These are phyloP conservation scores for Toxotes chatareus DNA, from an alignment of 2,113 vertebrate genomes.

Conservation along the genomic window DNA sequence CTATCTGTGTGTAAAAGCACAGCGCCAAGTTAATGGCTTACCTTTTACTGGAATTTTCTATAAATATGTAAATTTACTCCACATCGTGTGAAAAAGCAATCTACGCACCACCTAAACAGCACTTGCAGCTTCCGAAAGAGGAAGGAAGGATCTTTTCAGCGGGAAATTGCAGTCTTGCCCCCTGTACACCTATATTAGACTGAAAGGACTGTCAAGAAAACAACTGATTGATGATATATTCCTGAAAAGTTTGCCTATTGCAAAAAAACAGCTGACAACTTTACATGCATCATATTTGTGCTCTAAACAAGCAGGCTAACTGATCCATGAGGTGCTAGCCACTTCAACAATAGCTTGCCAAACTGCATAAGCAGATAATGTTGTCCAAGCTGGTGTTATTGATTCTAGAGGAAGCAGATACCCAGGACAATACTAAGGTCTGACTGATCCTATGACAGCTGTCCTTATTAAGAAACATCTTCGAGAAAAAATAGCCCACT, in stretches of 20 bases:
- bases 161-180: slow-evolving; percentile 60
- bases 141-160: slow-evolving; percentile 40
- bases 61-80: slow-evolving; percentile 77
- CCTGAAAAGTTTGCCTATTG: slow-evolving; percentile 39
- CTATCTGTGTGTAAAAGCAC: slow-evolving; percentile 21
- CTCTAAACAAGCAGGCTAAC: slow-evolving; percentile 32
- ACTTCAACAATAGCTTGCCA: slow-evolving; percentile 31
- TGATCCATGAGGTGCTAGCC: slow-evolving; percentile 10
- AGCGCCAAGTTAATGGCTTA: slow-evolving; percentile 66
- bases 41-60: slow-evolving; percentile 72
- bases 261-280: slow-evolving; percentile 35
- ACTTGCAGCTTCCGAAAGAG: slow-evolving; percentile 36
- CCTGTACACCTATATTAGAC: slow-evolving; percentile 27
- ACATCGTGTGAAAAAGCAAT: slow-evolving; percentile 68
- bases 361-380: slow-evolving; percentile 30
- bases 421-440: slow-evolving; percentile 13
- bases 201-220: slow-evolving; percentile 58
- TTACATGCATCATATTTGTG: slow-evolving; percentile 9
- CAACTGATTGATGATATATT: slow-evolving; percentile 59
- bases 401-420: slow-evolving; percentile 37
- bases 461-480: slow-evolving; percentile 24
- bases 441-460: slow-evolving; percentile 6
- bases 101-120: slow-evolving; percentile 55
- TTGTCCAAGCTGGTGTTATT: slow-evolving; percentile 18
- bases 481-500: not conserved